Evolutionary conservation across 2,797 vertebrate genomes (phyloP).

Genomic region (Xyrichtys novacula): DNA sequence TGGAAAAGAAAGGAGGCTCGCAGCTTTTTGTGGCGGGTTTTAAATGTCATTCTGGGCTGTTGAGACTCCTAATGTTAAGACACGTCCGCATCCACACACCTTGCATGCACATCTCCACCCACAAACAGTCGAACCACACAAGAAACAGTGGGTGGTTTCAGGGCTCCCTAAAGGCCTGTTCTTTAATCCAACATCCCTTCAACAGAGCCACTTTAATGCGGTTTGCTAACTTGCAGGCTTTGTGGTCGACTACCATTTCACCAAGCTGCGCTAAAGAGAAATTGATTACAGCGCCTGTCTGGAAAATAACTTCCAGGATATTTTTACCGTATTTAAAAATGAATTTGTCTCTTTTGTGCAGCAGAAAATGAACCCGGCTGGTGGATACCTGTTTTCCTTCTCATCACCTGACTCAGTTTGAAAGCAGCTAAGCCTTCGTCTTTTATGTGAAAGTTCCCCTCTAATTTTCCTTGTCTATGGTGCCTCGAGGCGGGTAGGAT

Average conservation of each 20-base stretch:
- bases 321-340: slow-evolving; percentile 72
- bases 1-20: slow-evolving; percentile 65
- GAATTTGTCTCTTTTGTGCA: slow-evolving; percentile 63
- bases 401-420: slow-evolving; percentile 79
- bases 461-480: slow-evolving; percentile 81
- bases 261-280: slow-evolving; percentile 60
- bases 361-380: slow-evolving; percentile 51
- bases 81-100: slow-evolving; percentile 61
- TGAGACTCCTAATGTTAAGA: slow-evolving; percentile 41
- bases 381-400: slow-evolving; percentile 80
- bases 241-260: slow-evolving; percentile 71
- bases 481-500: slow-evolving; percentile 63
- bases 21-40: slow-evolving; percentile 35
- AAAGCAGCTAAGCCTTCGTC: slow-evolving; percentile 75
- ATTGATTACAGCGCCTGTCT: slow-evolving; percentile 69
- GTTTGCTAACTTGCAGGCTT: slow-evolving; percentile 74
- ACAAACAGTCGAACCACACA: slow-evolving; percentile 60
- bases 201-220: slow-evolving; percentile 70
- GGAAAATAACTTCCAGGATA: slow-evolving; percentile 72
- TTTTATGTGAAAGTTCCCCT: slow-evolving; percentile 85
- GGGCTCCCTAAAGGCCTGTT: slow-evolving; percentile 65
- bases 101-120: slow-evolving; percentile 70
- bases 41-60: slow-evolving; percentile 18
- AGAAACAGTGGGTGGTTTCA: slow-evolving; percentile 73
- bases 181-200: slow-evolving; percentile 72